These are phyloP conservation scores for Agapornis canus DNA, from an alignment of 2,797 vertebrate genomes.

Conservation along the genomic window DNA sequence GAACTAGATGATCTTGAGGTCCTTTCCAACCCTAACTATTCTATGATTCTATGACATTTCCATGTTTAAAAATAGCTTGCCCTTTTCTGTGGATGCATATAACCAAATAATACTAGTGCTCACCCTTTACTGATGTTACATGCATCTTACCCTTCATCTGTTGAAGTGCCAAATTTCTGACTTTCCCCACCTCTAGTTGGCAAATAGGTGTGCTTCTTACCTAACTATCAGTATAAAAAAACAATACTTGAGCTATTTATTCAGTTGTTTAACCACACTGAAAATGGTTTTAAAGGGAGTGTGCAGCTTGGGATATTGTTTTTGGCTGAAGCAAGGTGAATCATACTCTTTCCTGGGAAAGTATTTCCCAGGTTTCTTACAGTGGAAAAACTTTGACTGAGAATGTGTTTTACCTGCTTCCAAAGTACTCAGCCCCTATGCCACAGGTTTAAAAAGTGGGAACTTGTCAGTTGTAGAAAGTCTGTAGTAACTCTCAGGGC, in stretches of 20 bases:
- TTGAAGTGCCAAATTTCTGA: not conserved
- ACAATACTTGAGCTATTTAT: not conserved
- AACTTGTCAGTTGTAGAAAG: fast-evolving
- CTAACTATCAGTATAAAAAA: not conserved
- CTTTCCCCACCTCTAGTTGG: not conserved
- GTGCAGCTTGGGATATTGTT: not conserved
- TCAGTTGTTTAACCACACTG: not conserved
- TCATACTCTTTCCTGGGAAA: not conserved
- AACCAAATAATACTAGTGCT: not conserved
- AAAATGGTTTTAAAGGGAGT: not conserved
- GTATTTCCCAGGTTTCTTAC: not conserved
- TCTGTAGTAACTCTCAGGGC: not conserved
- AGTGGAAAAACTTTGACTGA: not conserved
- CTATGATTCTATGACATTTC: not conserved
- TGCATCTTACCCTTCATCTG: not conserved
- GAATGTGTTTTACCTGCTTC: not conserved
- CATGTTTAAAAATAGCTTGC: not conserved
- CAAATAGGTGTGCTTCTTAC: not conserved
- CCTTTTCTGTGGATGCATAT: not conserved
- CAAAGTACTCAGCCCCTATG: not conserved
- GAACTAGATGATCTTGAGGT: no score
- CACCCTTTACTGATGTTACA: not conserved
- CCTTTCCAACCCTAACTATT: no score
- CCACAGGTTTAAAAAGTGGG: not conserved
- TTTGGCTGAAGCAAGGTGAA: not conserved